Conservation (phyloP, 1,140 invertebrate species). For the Matsumurasca onukii region DNA sequence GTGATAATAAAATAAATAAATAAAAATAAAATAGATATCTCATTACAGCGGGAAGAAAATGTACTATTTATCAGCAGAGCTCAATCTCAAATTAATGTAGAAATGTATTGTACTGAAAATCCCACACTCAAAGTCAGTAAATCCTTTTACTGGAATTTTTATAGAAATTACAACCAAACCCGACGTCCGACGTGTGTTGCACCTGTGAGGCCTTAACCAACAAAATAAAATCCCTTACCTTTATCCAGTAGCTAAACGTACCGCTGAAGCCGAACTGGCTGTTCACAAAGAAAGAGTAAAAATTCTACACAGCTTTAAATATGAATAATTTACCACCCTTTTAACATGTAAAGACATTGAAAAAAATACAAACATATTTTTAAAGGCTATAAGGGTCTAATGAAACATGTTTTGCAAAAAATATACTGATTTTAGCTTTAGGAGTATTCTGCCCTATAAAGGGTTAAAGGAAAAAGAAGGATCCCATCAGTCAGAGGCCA, state of each 20-base stretch:
- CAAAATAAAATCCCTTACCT: constrained; percentile 13
- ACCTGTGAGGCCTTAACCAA: constrained; percentile 4
- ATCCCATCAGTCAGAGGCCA: no score
- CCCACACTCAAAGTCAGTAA: constrained; percentile 8
- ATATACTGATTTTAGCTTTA: no score
- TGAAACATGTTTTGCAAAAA: no score
- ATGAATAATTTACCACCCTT: no score
- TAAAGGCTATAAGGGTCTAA: no score
- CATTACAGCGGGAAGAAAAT: constrained; percentile 9
- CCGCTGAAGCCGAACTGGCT: constrained; percentile 8
- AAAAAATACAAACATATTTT: no score
- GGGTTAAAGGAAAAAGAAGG: no score
- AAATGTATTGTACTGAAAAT: constrained; percentile 4
- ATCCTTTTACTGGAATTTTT: constrained; percentile 15
- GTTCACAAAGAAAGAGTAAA: constrained; percentile 4
- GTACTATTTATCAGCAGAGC: constrained; percentile 13
- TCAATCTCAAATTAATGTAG: constrained; percentile 1
- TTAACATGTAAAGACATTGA: no score
- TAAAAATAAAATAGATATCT: no score
- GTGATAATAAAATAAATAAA: no score
- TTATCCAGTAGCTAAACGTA: not conserved
- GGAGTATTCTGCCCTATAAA: no score
- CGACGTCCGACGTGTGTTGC: not conserved
- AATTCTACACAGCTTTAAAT: constrained; percentile 5
- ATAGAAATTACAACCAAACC: not conserved